Evolutionary conservation across 2,797 vertebrate species (phyloP).

Genomic region (Gallinago solitaria): DNA sequence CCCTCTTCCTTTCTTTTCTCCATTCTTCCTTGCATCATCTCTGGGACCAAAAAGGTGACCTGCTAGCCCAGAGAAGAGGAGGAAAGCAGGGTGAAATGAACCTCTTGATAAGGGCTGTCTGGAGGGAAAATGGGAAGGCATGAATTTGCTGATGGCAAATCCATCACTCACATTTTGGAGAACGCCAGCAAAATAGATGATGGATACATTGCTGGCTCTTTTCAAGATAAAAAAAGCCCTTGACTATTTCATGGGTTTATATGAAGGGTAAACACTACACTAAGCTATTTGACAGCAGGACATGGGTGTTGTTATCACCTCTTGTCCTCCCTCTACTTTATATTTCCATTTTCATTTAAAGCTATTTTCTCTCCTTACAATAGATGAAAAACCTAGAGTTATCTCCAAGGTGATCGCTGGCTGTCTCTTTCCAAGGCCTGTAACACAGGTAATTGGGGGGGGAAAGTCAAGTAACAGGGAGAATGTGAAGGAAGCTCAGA

Average conservation of each 20-base stretch:
- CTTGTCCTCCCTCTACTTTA: background rate
- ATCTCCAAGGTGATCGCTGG: background rate
- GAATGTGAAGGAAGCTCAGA: background rate
- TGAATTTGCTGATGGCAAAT: background rate
- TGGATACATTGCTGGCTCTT: background rate
- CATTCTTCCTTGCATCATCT: background rate
- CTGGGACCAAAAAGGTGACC: background rate
- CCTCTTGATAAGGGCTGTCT: background rate
- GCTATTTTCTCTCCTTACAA: conserved; percentile 11
- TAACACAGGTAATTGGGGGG: background rate
- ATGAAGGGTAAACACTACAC: background rate
- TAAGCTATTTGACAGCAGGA: conserved; percentile 19
- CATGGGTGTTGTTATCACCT: conserved; percentile 3
- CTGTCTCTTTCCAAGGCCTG: background rate
- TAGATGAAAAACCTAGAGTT: background rate
- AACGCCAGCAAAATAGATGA: background rate
- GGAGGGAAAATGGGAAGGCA: background rate
- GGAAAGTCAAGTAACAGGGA: background rate
- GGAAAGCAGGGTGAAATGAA: background rate
- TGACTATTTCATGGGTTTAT: background rate
- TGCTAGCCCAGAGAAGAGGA: background rate
- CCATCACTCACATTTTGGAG: background rate
- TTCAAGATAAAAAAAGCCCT: background rate
- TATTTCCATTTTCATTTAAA: conserved; percentile 45
- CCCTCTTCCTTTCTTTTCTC: background rate